Evolutionary conservation across 2,888 invertebrate genomes (phyloP).

Genomic region (Minunthozetes semirufus): DNA sequence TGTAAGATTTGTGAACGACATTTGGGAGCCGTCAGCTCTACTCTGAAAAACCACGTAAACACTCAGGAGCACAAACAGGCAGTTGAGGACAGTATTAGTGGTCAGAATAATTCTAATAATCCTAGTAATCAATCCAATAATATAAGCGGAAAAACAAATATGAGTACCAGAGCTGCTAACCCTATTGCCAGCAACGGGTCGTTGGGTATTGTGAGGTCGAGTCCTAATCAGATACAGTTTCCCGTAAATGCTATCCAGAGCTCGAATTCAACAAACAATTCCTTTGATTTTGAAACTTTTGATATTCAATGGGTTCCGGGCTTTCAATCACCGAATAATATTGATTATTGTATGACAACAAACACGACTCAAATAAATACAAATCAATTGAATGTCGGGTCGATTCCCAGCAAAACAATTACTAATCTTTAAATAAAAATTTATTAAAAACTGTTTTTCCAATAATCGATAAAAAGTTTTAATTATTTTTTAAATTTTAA

Average conservation of each 20-base stretch:
- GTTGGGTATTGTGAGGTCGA: neutral
- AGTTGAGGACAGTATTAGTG: slow-evolving; percentile 29
- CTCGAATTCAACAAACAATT: neutral
- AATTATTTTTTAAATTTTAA: too few species aligned
- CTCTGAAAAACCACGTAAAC: slow-evolving; percentile 36
- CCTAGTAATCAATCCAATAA: neutral
- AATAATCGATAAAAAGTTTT: too few species aligned
- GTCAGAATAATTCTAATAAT: neutral
- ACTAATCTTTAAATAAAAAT: too few species aligned
- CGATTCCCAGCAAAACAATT: too few species aligned
- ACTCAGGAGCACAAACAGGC: slow-evolving; percentile 35
- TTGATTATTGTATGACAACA: neutral
- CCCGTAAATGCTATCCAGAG: neutral
- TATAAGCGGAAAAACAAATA: neutral
- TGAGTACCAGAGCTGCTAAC: neutral
- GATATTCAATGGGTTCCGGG: slow-evolving; percentile 13
- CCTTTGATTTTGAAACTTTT: neutral
- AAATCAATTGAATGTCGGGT: too few species aligned
- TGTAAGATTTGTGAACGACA: slow-evolving; percentile 35
- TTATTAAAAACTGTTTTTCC: too few species aligned
- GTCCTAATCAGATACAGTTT: neutral
- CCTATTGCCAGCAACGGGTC: too few species aligned
- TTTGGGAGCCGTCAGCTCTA: slow-evolving; percentile 35
- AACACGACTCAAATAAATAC: too few species aligned
- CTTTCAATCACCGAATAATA: neutral